phyloP scores from a whole-genome alignment of 2,888 invertebrate species.

The Electrophaes corylata region DNA sequence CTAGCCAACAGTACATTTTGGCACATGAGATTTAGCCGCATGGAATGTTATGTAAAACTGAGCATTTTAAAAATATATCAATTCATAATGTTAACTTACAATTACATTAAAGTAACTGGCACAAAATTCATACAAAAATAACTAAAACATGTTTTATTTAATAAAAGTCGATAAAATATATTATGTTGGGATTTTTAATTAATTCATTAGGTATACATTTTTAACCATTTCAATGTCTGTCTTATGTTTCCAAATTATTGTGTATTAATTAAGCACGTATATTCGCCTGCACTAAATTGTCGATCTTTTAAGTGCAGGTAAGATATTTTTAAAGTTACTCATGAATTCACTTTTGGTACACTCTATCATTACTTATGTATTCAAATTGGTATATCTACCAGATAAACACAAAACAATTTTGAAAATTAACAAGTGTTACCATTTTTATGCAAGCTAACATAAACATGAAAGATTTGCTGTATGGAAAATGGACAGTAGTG shows the following conservation, averaged over 20 bases:
- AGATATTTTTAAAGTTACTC: too few species aligned
- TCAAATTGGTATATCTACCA: too few species aligned
- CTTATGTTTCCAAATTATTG: too few species aligned
- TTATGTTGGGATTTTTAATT: not conserved
- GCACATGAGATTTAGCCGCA: conserved; percentile 64
- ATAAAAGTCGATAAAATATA: not conserved
- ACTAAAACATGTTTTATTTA: conserved; percentile 3
- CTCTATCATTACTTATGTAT: too few species aligned
- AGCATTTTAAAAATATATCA: conserved; percentile 57
- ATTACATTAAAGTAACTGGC: conserved; percentile 72
- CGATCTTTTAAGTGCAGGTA: too few species aligned
- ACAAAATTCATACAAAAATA: conserved; percentile 70
- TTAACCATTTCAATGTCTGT: not conserved
- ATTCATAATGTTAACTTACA: conserved; percentile 39
- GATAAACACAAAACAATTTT: too few species aligned
- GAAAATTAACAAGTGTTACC: too few species aligned
- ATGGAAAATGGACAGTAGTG: too few species aligned
- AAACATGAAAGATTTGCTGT: not conserved
- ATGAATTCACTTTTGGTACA: too few species aligned
- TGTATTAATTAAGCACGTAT: too few species aligned
- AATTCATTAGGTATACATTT: not conserved
- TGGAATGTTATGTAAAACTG: conserved; percentile 54
- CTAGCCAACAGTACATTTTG: conserved; percentile 52
- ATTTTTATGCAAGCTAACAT: too few species aligned
- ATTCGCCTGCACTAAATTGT: too few species aligned